Conservation (phyloP, 2,113 vertebrate species). For the Ranitomeya variabilis region DNA sequence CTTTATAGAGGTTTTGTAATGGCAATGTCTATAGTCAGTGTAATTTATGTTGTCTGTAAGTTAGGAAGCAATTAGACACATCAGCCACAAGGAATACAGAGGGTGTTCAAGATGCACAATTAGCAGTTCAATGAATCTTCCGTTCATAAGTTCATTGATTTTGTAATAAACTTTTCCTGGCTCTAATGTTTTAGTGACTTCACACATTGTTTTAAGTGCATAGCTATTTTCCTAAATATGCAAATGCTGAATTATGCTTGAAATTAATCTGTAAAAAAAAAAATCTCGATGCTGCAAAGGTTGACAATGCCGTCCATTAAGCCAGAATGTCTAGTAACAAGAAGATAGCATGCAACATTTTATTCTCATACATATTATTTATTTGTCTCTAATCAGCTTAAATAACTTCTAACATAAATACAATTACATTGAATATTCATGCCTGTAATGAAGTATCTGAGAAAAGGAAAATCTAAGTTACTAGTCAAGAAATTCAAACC, state of each 20-base stretch:
- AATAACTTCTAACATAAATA: conserved; percentile 4
- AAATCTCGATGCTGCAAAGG: not conserved
- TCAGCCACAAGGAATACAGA: conserved; percentile 46
- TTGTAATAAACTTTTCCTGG: conserved; percentile 45
- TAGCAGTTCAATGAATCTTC: conserved; percentile 46
- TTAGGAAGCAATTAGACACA: conserved; percentile 59
- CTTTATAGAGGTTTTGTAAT: conserved; percentile 59
- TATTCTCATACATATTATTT: conserved; percentile 3
- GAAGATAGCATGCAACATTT: not conserved
- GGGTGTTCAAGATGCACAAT: conserved; percentile 49
- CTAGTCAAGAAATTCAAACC: no score
- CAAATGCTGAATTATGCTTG: conserved; percentile 22
- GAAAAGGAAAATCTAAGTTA: not conserved
- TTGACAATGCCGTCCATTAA: not conserved
- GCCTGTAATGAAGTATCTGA: not conserved
- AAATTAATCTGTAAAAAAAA: conserved; percentile 35
- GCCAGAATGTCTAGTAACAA: not conserved
- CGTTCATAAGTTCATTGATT: conserved; percentile 49
- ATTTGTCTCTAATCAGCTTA: conserved; percentile 36
- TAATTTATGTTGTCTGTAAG: conserved; percentile 60
- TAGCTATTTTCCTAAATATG: conserved; percentile 13
- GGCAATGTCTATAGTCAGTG: conserved; percentile 66
- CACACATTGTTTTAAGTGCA: conserved; percentile 29
- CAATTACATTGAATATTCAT: conserved; percentile 17
- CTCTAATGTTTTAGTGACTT: conserved; percentile 32